Base-by-base conservation (phyloP, 2,113 vertebrate species). In the Cheirogaleus medius region DNA sequence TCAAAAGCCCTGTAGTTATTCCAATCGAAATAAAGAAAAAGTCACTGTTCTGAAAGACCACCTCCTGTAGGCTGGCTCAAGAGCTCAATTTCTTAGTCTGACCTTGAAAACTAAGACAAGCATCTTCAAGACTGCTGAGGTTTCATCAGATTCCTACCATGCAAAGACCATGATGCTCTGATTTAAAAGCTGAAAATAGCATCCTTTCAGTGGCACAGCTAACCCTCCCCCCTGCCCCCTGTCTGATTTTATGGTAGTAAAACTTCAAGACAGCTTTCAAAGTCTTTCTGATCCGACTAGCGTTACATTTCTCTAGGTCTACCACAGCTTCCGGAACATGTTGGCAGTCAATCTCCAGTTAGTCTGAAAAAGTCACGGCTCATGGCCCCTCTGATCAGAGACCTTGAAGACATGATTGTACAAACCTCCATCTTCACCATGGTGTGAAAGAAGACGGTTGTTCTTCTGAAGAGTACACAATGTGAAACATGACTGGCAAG, bases 391-490 rank as follows among this genome's bases (percentile, higher is more conserved):
- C 92, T 60, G 77, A 96, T 96, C 94, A 86, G 88, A 97, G 87
- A 87, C 84, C 74, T 92, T 10, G 82, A 94, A 81, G n/a, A 96
- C 52, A n/a, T 13, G 54, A 84, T 95, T 97, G 91, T 89, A 95
- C 12, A 73, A 96, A 87, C 93, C 58, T 4, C 95, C 87, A 89
- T 91, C 94, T 91, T 91, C 80, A 78, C 95, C 39, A 0, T 3
- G 5, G 91, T 27, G 20, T 98, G 97, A 98, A 98, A 99, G 98
- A 97, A 91, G 96, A 97, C 0, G 0, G 97, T 97, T 98, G 98
- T 98, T 98, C 98, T 97, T 97, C 97, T 0, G 7, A 94, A 97
- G 20, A 5, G 94, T 97, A 97, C 98, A 98, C 98, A 98, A 99
- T 98, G 94, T 97, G 98, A 98, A 98, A 98, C 34, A 39, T 96